These are phyloP conservation scores for Monomorium pharaonis DNA, from an alignment of 1,140 invertebrate species.

Conservation along the genomic window DNA sequence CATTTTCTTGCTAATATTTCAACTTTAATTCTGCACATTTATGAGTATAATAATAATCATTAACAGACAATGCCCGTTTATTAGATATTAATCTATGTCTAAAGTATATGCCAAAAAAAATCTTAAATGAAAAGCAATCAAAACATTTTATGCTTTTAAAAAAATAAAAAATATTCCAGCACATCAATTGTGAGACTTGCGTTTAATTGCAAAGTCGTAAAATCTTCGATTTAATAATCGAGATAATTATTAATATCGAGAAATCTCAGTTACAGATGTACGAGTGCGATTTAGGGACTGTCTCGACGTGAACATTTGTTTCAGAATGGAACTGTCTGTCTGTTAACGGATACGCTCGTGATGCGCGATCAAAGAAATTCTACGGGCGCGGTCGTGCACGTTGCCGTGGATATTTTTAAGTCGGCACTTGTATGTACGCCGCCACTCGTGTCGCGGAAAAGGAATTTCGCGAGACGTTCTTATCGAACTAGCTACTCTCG, in stretches of 20 bases:
- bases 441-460: slow-evolving; percentile 27
- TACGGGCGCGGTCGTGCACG: slow-evolving; percentile 41
- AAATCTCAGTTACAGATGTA: background rate
- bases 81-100: too few species aligned
- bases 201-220: background rate
- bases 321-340: slow-evolving; percentile 20
- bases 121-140: background rate
- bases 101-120: background rate
- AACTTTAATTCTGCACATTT: background rate
- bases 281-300: background rate
- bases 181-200: background rate
- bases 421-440: slow-evolving; percentile 29
- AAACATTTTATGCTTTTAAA: background rate
- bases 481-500: slow-evolving; percentile 3
- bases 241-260: background rate
- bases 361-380: slow-evolving; percentile 46
- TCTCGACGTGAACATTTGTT: background rate
- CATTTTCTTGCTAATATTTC: too few species aligned
- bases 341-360: slow-evolving; percentile 21
- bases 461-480: slow-evolving; percentile 47
- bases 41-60: background rate
- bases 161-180: background rate
- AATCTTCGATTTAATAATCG: background rate
- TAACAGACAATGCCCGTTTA: background rate
- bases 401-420: slow-evolving; percentile 65